Evolutionary conservation across 1,140 invertebrate species (phyloP).

Genomic region (Heliothis subflexa): DNA sequence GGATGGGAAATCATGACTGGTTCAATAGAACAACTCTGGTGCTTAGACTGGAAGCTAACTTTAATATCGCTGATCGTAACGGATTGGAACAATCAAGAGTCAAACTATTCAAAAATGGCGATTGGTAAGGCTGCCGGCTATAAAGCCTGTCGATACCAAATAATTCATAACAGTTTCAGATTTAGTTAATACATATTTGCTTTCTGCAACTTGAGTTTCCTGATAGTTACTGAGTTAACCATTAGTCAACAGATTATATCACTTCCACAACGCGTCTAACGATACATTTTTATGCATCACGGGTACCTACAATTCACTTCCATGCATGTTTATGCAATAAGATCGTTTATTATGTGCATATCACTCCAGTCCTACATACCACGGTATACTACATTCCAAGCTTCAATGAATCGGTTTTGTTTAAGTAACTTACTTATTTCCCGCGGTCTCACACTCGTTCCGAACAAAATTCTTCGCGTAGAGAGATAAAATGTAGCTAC

Average conservation of each 20-base stretch:
- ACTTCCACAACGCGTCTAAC: background rate
- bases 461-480: too few relatives aligned
- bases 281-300: background rate
- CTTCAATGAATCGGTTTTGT: background rate
- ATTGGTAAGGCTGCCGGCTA: too few relatives aligned
- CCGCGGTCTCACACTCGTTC: too few relatives aligned
- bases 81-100: background rate
- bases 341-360: conserved; percentile 5
- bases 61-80: background rate
- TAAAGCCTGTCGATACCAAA: too few relatives aligned
- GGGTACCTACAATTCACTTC: background rate
- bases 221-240: background rate
- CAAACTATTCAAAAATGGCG: too few relatives aligned
- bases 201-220: background rate
- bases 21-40: too few relatives aligned
- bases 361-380: background rate
- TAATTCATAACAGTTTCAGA: too few relatives aligned
- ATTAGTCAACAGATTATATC: background rate
- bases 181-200: too few relatives aligned
- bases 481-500: too few relatives aligned
- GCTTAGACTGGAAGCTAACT: too few relatives aligned
- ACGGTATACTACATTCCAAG: conserved; percentile 8
- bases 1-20: too few relatives aligned
- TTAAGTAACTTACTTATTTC: too few relatives aligned
- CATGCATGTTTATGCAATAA: background rate